Base-by-base conservation (phyloP, 2,797 vertebrate species). In the Nyctibius grandis region DNA sequence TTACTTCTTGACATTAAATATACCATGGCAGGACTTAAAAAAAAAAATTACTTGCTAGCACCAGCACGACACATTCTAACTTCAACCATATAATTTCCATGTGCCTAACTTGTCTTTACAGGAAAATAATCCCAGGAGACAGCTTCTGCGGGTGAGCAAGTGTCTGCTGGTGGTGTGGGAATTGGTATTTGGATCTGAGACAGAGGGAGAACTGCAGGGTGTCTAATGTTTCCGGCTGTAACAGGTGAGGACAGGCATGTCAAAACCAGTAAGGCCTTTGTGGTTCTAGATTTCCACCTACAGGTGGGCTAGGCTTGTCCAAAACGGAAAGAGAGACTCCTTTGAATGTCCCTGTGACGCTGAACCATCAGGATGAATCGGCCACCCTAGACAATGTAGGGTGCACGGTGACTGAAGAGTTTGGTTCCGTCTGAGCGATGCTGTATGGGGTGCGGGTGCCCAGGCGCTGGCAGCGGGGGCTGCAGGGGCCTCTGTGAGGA, bases 371-470 rank as follows among this genome's bases (percentile, higher is more conserved):
- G 51, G 33, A n/a, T 69, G 50, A 40, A 31, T 61, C 28, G 17
- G 13, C 5, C 38, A 31, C 26, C 11, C 29, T 31, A 6, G 17
- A 15, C 5, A 15, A 11, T 1, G 1, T 2, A 10, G n/a, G 18
- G 17, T 2, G 6, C 1, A 3, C 2, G 8, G 26, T 74, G 78
- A 11, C 33, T 3, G 3, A 47, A 21, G 45, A 20, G 9, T 61
- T 87, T 34, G 15, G 18, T 63, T 87, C 36, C 45, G 20, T 33
- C 33, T 26, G 12, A 38, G 51, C 1, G 1, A 1, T 29, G 51
- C 33, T 17, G 23, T 50, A 6, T 1, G 0, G 1, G 19, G 25
- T 3, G 6, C 4, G 6, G 13, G 15, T 54, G 40, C 38, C 44
- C 48, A 45, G 70, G 26, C 1, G 20, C 47, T 69, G 82, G 9